Percentiles rank a stretch among this genome's conserved stretches.
These are phyloP conservation scores for Caenorhabditis sp. DNA, from an alignment of 2,888 invertebrate species.

Conservation along the genomic window DNA sequence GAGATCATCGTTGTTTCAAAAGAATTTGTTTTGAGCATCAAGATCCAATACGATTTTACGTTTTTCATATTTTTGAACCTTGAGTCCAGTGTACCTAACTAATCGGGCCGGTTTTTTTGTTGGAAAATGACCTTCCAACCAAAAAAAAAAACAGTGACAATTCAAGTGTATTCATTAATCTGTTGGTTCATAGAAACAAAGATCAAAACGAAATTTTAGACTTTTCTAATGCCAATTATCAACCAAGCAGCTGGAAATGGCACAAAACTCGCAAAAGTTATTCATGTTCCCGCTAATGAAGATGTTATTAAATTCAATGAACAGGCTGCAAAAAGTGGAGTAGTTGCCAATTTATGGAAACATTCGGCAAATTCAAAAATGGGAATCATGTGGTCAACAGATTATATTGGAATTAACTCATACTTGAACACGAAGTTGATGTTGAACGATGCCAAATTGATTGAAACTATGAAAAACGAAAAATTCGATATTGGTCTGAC, in stretches of 20 bases:
- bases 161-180: not conserved
- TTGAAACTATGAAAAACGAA: constrained; percentile 30
- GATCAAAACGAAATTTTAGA: constrained; percentile 24
- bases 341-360: constrained; percentile 31
- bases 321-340: constrained; percentile 14
- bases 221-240: constrained; percentile 29
- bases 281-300: constrained; percentile 18
- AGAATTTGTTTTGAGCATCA: too few relatives aligned
- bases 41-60: too few relatives aligned
- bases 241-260: constrained; percentile 26
- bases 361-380: constrained; percentile 38
- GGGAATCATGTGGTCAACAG: constrained; percentile 42
- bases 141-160: not conserved
- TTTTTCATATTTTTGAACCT: too few relatives aligned
- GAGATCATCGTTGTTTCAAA: too few relatives aligned
- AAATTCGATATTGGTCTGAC: constrained; percentile 9
- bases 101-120: not conserved
- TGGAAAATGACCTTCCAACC: not conserved
- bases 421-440: constrained; percentile 34
- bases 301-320: not conserved
- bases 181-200: too few relatives aligned
- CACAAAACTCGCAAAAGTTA: constrained; percentile 35
- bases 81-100: not conserved
- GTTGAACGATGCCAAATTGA: constrained; percentile 18
- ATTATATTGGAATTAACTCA: constrained; percentile 20